Percentiles rank a stretch among this genome's conserved stretches.
These are phyloP conservation scores for Drosophila albomicans DNA, from an alignment of 1,140 invertebrate genomes.

Conservation along the genomic window DNA sequence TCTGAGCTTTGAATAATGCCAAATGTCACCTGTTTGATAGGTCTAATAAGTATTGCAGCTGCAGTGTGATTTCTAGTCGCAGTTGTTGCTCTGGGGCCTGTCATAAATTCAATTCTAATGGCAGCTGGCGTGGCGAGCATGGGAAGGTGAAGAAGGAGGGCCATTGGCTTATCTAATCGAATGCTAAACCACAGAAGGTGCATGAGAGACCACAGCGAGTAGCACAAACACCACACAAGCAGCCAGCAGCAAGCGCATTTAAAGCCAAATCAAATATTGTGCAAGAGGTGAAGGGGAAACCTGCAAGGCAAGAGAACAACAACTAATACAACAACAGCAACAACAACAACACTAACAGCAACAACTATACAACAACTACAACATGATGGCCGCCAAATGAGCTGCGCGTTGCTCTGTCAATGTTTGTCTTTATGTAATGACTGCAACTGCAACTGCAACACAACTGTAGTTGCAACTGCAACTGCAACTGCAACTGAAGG, in stretches of 20 bases:
- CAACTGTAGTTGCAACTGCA: slow-evolving; percentile 38
- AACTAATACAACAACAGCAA: slow-evolving; percentile 2
- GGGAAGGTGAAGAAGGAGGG: too few species aligned
- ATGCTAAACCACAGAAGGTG: slow-evolving; percentile 34
- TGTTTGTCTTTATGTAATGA: slow-evolving; percentile 67
- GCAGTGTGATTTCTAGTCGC: background rate
- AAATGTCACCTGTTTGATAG: background rate
- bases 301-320: slow-evolving; percentile 12
- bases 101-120: slow-evolving; percentile 47
- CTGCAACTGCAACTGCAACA: slow-evolving; percentile 48
- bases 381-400: slow-evolving; percentile 45
- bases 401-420: slow-evolving; percentile 52
- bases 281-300: slow-evolving; percentile 55
- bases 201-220: slow-evolving; percentile 5
- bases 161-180: slow-evolving; percentile 41
- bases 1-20: background rate
- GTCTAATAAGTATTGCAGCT: slow-evolving; percentile 1
- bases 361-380: slow-evolving; percentile 10
- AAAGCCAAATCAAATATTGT: slow-evolving; percentile 57
- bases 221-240: background rate
- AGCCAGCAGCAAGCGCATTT: slow-evolving; percentile 7
- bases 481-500: slow-evolving; percentile 45
- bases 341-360: too few species aligned
- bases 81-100: background rate
- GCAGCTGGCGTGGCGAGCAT: slow-evolving; percentile 5